Conservation (phyloP, 2,888 invertebrate species). For the Graphium colonna region DNA sequence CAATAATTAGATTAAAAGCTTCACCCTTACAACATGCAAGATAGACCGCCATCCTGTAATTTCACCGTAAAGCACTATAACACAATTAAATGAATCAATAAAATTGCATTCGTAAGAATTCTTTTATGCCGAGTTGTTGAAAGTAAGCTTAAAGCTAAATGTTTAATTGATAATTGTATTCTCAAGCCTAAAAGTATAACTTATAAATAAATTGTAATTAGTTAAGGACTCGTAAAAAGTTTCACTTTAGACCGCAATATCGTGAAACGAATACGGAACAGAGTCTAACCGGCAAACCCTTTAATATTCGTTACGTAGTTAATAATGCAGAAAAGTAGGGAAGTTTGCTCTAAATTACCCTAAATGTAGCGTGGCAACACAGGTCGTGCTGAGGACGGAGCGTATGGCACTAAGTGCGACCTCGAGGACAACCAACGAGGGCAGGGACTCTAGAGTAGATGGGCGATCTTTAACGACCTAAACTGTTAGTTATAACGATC, state of each 20-base stretch:
- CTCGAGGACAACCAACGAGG: slow-evolving; percentile 30
- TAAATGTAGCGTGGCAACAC: slow-evolving; percentile 19
- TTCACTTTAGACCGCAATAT: too few species aligned
- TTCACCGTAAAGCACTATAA: neutral
- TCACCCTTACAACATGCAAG: slow-evolving; percentile 23
- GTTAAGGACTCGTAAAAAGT: too few species aligned
- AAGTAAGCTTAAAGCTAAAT: too few species aligned
- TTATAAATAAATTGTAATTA: too few species aligned
- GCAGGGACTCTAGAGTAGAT: slow-evolving; percentile 29
- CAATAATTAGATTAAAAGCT: neutral
- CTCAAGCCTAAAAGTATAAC: too few species aligned
- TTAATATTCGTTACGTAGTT: too few species aligned
- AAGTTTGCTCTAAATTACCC: neutral
- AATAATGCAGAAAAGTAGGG: neutral
- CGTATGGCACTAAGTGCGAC: slow-evolving; percentile 17
- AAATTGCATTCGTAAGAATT: neutral
- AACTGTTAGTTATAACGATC: slow-evolving; percentile 7
- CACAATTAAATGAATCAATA: neutral
- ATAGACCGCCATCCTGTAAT: slow-evolving; percentile 2
- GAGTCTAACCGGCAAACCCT: too few species aligned
- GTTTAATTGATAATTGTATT: too few species aligned
- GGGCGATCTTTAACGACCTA: slow-evolving; percentile 16
- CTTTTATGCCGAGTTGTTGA: too few species aligned
- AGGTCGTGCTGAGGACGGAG: slow-evolving; percentile 20
- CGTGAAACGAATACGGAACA: too few species aligned